Conservation (phyloP, 1,140 invertebrate genomes). For the Trialeurodes vaporariorum region DNA sequence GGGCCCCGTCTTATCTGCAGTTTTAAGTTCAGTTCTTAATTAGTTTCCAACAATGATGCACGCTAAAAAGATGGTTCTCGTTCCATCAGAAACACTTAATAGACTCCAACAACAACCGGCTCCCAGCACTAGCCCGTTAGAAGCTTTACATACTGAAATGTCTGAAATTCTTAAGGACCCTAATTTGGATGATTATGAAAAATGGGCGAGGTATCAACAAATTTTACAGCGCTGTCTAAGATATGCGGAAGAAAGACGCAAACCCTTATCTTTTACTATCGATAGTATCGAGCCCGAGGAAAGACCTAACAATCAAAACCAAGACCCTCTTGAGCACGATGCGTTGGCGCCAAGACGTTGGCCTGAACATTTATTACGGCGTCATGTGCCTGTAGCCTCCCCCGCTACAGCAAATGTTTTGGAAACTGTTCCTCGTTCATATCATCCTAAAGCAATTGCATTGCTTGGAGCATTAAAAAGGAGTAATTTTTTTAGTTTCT, state of each 20-base stretch:
- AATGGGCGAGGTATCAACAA: conserved; percentile 10
- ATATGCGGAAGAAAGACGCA: background rate
- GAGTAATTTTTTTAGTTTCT: background rate
- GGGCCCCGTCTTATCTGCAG: background rate
- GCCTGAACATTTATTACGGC: no score
- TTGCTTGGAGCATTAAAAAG: no score
- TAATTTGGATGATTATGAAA: conserved; percentile 7
- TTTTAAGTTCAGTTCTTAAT: background rate
- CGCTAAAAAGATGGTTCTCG: conserved; percentile 14
- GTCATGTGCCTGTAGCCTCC: no score
- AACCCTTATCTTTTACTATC: conserved; percentile 3
- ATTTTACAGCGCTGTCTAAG: background rate
- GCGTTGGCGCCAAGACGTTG: no score
- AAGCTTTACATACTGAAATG: conserved; percentile 10
- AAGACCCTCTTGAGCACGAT: no score
- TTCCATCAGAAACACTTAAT: conserved; percentile 9
- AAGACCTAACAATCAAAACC: no score
- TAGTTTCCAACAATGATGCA: conserved; percentile 12
- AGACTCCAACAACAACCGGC: background rate
- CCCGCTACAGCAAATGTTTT: no score
- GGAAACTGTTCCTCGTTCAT: no score
- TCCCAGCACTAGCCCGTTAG: background rate
- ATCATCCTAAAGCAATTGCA: no score
- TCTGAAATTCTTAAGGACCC: conserved; percentile 4
- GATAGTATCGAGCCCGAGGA: no score